A percentile compares a stretch with the other conserved stretches of the same genome.
Evolutionary conservation across 2,113 vertebrate species (phyloP).

Genomic region (Sardina pilchardus): DNA sequence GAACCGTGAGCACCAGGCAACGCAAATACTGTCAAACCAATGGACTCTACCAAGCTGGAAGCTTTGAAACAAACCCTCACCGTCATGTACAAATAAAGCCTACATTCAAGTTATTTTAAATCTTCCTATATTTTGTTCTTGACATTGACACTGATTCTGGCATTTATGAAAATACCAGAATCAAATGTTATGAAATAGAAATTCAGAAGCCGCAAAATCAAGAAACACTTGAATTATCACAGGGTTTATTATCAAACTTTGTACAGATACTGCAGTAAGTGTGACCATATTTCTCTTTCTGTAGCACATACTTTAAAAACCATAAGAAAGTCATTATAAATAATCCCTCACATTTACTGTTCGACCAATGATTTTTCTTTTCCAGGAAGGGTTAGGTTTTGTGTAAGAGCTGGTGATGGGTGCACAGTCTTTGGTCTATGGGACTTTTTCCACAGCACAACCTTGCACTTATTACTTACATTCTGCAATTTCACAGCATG

Average conservation of each 20-base stretch:
- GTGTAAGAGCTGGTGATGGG: not conserved
- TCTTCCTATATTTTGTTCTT: constrained; percentile 19
- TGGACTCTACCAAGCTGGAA: constrained; percentile 60
- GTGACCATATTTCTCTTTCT: not conserved
- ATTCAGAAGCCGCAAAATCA: not conserved
- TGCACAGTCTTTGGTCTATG: constrained; percentile 12
- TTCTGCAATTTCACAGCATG: constrained; percentile 14
- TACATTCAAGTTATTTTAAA: constrained; percentile 50
- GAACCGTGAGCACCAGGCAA: constrained; percentile 48
- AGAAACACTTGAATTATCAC: not conserved
- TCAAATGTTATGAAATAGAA: not conserved
- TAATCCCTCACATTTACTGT: not conserved
- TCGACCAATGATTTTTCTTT: not conserved
- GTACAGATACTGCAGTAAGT: not conserved
- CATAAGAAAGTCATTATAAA: constrained; percentile 7
- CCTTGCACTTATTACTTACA: not conserved
- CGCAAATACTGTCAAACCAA: constrained; percentile 61
- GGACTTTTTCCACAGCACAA: not conserved
- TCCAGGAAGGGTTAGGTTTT: not conserved
- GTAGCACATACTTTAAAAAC: not conserved
- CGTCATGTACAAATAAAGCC: constrained; percentile 68
- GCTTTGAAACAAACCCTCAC: constrained; percentile 51
- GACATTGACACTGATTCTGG: not conserved
- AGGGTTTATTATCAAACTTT: not conserved
- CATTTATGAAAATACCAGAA: too few relatives aligned